Evolutionary conservation across 2,797 vertebrate genomes (phyloP).

Genomic region (Onychomys arenicola): DNA sequence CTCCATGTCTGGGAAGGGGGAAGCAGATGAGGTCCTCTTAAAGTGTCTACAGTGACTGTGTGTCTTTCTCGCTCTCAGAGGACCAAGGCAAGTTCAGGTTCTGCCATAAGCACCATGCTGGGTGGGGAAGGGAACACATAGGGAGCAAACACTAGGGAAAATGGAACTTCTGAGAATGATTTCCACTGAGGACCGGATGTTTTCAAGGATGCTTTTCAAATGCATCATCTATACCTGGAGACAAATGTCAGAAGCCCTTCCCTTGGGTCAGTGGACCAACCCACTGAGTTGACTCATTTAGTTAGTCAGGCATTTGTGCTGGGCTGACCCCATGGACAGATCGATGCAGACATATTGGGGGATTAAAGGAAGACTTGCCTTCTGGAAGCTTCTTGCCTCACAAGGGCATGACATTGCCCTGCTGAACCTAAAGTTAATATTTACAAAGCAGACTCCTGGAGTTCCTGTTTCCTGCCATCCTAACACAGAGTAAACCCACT

Average conservation of each 20-base stretch:
- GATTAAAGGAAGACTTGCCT: neutral
- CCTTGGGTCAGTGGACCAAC: neutral
- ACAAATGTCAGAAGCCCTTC: neutral
- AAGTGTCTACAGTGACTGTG: neutral
- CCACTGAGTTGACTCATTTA: neutral
- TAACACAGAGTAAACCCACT: neutral
- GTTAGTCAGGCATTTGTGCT: neutral
- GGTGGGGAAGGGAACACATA: fast-evolving
- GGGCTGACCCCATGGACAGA: fast-evolving
- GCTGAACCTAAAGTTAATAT: neutral
- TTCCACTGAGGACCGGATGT: neutral
- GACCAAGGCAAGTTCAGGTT: neutral
- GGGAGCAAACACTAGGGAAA: neutral
- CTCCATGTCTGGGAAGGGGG: neutral
- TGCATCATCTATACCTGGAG: neutral
- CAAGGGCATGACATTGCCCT: neutral
- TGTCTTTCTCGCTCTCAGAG: neutral
- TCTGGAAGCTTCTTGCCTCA: neutral
- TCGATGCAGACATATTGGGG: neutral
- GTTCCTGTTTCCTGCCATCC: neutral
- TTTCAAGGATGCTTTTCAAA: neutral
- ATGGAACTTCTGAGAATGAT: neutral
- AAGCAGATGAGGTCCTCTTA: fast-evolving
- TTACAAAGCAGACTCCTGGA: neutral
- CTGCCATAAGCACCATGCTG: fast-evolving